Percentiles rank a stretch among this genome's conserved stretches.
Conservation (phyloP, 2,797 vertebrate genomes). For the Intellagama lesueurii region DNA sequence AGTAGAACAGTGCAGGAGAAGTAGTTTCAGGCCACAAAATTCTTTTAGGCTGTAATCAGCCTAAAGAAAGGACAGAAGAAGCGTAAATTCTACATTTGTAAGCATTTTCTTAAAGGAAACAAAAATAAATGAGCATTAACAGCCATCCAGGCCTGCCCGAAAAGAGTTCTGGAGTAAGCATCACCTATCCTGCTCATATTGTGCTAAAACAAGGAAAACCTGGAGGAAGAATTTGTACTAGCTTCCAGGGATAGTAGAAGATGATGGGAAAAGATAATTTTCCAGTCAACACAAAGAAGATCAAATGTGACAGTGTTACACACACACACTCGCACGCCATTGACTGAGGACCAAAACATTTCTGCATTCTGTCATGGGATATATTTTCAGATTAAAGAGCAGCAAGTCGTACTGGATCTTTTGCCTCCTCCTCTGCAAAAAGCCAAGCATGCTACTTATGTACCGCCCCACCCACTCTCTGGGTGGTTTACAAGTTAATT, state of each 20-base stretch:
- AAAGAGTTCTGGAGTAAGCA: neutral
- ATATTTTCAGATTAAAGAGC: neutral
- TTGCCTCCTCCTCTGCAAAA: neutral
- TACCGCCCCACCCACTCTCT: no score
- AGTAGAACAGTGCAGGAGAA: neutral
- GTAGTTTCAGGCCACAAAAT: neutral
- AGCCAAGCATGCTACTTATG: neutral
- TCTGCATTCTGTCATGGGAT: neutral
- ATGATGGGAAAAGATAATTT: neutral
- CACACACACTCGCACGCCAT: neutral
- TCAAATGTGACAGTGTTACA: neutral
- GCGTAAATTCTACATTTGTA: neutral
- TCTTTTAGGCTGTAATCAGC: neutral
- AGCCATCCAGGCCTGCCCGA: neutral
- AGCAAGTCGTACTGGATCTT: neutral
- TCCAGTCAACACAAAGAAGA: neutral
- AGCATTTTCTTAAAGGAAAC: neutral
- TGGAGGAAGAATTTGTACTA: neutral
- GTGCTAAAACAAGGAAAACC: neutral
- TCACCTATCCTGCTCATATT: neutral
- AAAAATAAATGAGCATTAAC: neutral
- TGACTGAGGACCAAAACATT: neutral
- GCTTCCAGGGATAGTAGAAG: neutral
- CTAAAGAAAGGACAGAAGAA: neutral
- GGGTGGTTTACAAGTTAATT: no score